Evolutionary conservation across 2,113 vertebrate genomes (phyloP).

Genomic region (Thalassoma bifasciatum): DNA sequence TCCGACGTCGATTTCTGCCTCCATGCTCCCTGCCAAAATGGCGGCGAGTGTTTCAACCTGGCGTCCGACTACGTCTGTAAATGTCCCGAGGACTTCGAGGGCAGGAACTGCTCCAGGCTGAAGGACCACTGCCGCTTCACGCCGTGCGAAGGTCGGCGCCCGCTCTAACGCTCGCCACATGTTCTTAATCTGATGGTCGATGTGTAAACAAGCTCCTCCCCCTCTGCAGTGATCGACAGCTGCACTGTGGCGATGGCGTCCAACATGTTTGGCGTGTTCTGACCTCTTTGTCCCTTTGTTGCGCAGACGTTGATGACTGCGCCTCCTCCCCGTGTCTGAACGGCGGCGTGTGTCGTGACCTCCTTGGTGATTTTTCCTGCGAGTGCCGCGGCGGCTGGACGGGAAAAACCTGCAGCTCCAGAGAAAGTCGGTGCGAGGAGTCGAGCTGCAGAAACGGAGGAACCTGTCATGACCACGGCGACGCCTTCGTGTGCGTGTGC

Average conservation of each 20-base stretch:
- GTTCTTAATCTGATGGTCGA: too few relatives aligned
- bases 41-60: slow-evolving; percentile 90
- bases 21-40: slow-evolving; percentile 89
- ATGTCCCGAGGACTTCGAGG: slow-evolving; percentile 92
- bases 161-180: neutral
- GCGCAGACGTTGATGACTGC: slow-evolving; percentile 91
- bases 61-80: slow-evolving; percentile 90
- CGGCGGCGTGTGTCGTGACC: slow-evolving; percentile 89
- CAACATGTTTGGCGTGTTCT: slow-evolving; percentile 79
- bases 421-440: slow-evolving; percentile 92
- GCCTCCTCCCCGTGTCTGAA: slow-evolving; percentile 90
- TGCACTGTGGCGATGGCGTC: slow-evolving; percentile 93
- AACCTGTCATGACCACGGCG: slow-evolving; percentile 89
- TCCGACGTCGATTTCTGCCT: slow-evolving; percentile 91
- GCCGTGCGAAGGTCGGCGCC: slow-evolving; percentile 87
- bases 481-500: slow-evolving; percentile 90
- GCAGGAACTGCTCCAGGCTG: slow-evolving; percentile 91
- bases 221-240: slow-evolving; percentile 93
- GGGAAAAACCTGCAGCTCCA: slow-evolving; percentile 94
- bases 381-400: slow-evolving; percentile 93
- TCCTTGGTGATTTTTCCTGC: slow-evolving; percentile 93
- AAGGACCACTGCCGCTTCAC: slow-evolving; percentile 92
- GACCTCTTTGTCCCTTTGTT: neutral
- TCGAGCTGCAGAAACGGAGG: slow-evolving; percentile 91
- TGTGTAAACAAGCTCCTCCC: neutral